Base-by-base conservation (phyloP, 2,797 vertebrate species). In the Onychomys leucogaster region DNA sequence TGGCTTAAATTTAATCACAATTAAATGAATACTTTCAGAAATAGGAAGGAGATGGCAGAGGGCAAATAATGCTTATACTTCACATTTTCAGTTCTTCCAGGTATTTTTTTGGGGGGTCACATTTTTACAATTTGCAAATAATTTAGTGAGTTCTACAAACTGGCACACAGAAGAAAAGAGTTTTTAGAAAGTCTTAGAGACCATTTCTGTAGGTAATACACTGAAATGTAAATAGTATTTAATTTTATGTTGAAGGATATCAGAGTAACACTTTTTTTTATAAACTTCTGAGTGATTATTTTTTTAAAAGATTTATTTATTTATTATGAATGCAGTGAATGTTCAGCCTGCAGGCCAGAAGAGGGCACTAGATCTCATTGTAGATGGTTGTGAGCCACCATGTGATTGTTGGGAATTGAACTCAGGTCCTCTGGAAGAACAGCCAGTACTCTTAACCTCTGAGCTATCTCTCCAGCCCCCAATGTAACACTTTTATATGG, bases 41-140 rank as follows among this genome's bases (percentile, higher is more conserved):
- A 8, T 7, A 67, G 12, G 5, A 90, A 89, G 7, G 55, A 92
- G 14, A 32, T 89, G 13, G 3, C 49, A 81, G 27, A 90, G 8
- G 16, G 10, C 67, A 75, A 94, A 85, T 82, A 88, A 46, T 80
- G 1, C 84, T 94, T 97, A 32, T 8, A 89, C 63, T 6, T 46
- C 16, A 78, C 23, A 55, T 4, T 17, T 94, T 89, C 4, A 80
- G 55, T 59, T 43, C 65, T 19, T 19, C 10, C 34, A 5, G 13
- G 6, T 8, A 13, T 6, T 69, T 82, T 88, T 78, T 49, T 8
- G 52, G n/a, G n/a, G n/a, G 52, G n/a, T 90, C 13, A 88, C 7
- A 43, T 81, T 94, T 96, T 93, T 94, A 89, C 0, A 91, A 49
- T 65, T 88, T 90, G n/a, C 49, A 25, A 43, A 57, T 92, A 95